Conservation (phyloP, 2,113 vertebrate genomes). For the Ceyx margarethae region DNA sequence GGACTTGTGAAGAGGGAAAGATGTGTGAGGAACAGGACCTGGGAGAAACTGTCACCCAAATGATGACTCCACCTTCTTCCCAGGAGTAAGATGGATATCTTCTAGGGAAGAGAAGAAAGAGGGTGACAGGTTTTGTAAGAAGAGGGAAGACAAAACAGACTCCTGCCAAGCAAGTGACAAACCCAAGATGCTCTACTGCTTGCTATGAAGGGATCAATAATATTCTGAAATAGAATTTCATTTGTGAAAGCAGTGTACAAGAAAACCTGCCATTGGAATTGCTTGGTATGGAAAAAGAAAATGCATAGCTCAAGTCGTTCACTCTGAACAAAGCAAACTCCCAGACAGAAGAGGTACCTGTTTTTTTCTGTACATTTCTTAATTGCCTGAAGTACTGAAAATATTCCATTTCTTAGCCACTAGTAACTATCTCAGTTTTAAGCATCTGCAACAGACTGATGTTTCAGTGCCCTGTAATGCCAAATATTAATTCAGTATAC, state of each 20-base stretch:
- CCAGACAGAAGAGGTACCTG: not conserved
- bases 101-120: conserved; percentile 10
- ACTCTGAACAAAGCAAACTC: not conserved
- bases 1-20: not conserved
- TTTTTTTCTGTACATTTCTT: not conserved
- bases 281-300: not conserved
- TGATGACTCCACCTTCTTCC: not conserved
- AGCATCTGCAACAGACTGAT: not conserved
- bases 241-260: not conserved
- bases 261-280: not conserved
- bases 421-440: not conserved
- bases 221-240: not conserved
- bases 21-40: not conserved
- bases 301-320: not conserved
- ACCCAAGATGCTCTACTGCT: not conserved
- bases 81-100: not conserved
- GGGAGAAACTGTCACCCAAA: conserved; percentile 6
- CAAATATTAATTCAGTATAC: not conserved
- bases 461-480: not conserved
- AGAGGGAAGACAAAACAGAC: not conserved
- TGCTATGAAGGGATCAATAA: not conserved
- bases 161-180: not conserved
- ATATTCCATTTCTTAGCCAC: not conserved
- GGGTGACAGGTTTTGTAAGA: not conserved
- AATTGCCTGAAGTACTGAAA: not conserved